A percentile compares a stretch with the other conserved stretches of the same genome.
These are phyloP conservation scores for Petaurus breviceps DNA, from an alignment of 2,113 vertebrate genomes.

Conservation along the genomic window DNA sequence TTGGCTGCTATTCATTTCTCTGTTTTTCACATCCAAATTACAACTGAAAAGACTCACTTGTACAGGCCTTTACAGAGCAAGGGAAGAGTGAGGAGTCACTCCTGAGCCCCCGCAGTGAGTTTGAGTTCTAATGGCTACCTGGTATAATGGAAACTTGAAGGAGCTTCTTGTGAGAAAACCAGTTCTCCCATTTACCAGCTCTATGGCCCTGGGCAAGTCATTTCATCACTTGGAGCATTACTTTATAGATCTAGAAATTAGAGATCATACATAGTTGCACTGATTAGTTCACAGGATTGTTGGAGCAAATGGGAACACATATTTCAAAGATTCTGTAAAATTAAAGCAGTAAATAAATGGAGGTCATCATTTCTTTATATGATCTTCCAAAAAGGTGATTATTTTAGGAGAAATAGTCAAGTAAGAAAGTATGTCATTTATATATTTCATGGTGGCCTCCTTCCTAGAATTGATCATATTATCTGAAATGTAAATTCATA, in stretches of 20 bases:
- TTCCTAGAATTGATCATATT: not conserved
- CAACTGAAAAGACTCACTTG: not conserved
- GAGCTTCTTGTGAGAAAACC: not conserved
- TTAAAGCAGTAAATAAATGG: not conserved
- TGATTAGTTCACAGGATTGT: not conserved
- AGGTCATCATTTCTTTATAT: not conserved
- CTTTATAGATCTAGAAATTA: not conserved
- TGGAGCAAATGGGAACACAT: not conserved
- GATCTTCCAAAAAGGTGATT: not conserved
- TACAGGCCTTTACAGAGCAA: fast-evolving
- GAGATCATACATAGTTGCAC: not conserved
- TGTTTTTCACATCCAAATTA: not conserved
- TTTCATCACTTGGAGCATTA: not conserved
- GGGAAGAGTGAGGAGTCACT: not conserved
- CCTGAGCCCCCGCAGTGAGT: not conserved
- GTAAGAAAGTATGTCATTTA: not conserved
- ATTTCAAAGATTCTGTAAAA: not conserved
- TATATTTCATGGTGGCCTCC: not conserved
- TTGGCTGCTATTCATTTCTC: not conserved
- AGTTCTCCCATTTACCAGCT: not conserved
- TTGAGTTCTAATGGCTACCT: not conserved
- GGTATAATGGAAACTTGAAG: not conserved
- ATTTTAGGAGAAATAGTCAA: not conserved
- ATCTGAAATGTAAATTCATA: not conserved
- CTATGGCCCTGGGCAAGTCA: not conserved